Conservation (phyloP, 2,888 invertebrate genomes). For the Lepetodrilus schrolli region DNA sequence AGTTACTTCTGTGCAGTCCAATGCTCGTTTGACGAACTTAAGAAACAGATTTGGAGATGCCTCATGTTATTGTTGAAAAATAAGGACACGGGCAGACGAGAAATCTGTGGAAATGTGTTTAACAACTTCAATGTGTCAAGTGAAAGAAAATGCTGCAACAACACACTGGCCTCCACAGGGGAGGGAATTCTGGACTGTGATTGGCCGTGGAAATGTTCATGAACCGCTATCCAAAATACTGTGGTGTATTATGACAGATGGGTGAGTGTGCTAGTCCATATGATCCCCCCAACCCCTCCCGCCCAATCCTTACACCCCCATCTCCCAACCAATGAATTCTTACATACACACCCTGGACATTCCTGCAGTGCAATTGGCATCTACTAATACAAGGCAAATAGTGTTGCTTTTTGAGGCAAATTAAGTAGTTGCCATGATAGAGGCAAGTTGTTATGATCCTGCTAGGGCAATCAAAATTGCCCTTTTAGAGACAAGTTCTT, state of each 20-base stretch:
- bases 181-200: not conserved
- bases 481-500: too few species aligned
- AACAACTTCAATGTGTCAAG: not conserved
- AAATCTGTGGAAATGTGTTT: not conserved
- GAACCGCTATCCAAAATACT: not conserved
- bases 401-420: too few species aligned
- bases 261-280: not conserved
- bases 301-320: not conserved
- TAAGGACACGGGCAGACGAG: not conserved
- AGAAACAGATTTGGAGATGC: not conserved
- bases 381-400: too few species aligned
- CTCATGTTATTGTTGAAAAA: not conserved
- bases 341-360: too few species aligned
- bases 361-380: too few species aligned
- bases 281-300: not conserved
- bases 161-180: not conserved
- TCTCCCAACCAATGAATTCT: not conserved
- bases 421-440: too few species aligned
- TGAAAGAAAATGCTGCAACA: not conserved
- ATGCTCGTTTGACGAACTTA: not conserved
- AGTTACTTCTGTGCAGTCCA: too few species aligned
- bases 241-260: conserved; percentile 29
- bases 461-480: too few species aligned
- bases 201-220: not conserved
- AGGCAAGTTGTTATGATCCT: too few species aligned